Evolutionary conservation across 37 sponge, comb jelly and placozoan species (phyloP).

Genomic region (Chondrosia reniformis): DNA sequence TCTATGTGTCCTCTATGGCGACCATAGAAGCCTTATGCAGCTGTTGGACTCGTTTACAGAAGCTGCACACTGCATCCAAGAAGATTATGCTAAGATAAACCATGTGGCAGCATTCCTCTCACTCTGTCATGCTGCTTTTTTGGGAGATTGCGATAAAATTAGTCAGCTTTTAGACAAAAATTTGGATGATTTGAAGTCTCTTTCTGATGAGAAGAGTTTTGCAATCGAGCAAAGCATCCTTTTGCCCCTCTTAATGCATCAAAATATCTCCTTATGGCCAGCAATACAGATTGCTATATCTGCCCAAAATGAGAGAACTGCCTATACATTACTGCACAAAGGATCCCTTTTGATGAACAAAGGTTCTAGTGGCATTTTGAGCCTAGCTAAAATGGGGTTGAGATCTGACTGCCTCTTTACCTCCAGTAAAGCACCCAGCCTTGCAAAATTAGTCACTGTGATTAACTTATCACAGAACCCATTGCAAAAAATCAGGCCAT

Average conservation of each 20-base stretch:
- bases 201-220: background rate
- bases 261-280: background rate
- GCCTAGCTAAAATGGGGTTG: background rate
- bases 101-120: conserved; percentile 51
- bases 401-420: background rate
- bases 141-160: conserved; percentile 34
- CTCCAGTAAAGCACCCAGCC: background rate
- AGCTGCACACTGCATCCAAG: background rate
- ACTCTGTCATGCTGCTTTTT: conserved; percentile 56
- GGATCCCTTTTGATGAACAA: background rate
- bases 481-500: background rate
- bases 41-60: background rate
- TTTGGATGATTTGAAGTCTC: background rate
- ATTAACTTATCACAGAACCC: background rate
- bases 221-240: background rate
- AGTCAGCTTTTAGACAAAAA: background rate
- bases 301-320: background rate
- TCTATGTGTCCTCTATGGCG: background rate
- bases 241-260: background rate
- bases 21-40: conserved; percentile 1
- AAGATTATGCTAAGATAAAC: conserved; percentile 8
- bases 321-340: background rate
- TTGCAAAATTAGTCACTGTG: background rate
- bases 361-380: background rate
- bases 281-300: background rate